Conservation (phyloP, 1,140 invertebrate species). For the Rhynchophorus ferrugineus region DNA sequence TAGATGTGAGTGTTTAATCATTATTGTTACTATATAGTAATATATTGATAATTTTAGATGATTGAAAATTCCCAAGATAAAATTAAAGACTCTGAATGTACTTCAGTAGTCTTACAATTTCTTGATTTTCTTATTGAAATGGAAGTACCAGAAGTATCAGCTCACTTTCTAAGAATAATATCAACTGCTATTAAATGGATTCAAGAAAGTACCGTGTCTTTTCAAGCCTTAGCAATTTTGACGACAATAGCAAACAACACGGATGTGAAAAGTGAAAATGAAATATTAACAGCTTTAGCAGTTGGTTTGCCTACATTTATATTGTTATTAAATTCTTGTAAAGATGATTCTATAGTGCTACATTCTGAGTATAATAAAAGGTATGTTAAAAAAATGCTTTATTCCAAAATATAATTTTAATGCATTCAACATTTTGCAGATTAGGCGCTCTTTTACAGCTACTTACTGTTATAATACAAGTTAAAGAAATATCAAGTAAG, state of each 20-base stretch:
- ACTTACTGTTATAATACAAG: constrained; percentile 43
- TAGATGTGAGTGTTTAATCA: constrained; percentile 20
- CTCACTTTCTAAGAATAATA: constrained; percentile 41
- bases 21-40: neutral
- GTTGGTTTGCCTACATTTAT: constrained; percentile 30
- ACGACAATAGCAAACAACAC: constrained; percentile 28
- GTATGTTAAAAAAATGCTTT: constrained; percentile 13
- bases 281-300: constrained; percentile 25
- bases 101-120: constrained; percentile 46
- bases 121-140: constrained; percentile 43
- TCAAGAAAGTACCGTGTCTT: constrained; percentile 30
- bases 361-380: constrained; percentile 27
- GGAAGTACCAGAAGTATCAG: constrained; percentile 37
- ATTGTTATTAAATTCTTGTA: constrained; percentile 22
- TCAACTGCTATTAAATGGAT: constrained; percentile 44
- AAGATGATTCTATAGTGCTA: constrained; percentile 18
- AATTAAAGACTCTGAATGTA: constrained; percentile 41
- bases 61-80: constrained; percentile 8
- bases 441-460: constrained; percentile 43
- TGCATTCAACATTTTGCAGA: constrained; percentile 3
- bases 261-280: constrained; percentile 22
- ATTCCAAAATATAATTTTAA: neutral
- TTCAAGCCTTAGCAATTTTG: constrained; percentile 31
- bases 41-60: constrained; percentile 8
- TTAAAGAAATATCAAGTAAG: constrained; percentile 34